Evolutionary conservation across 2,113 vertebrate species (phyloP).

Genomic region (Sterrhoptilus dennistouni): DNA sequence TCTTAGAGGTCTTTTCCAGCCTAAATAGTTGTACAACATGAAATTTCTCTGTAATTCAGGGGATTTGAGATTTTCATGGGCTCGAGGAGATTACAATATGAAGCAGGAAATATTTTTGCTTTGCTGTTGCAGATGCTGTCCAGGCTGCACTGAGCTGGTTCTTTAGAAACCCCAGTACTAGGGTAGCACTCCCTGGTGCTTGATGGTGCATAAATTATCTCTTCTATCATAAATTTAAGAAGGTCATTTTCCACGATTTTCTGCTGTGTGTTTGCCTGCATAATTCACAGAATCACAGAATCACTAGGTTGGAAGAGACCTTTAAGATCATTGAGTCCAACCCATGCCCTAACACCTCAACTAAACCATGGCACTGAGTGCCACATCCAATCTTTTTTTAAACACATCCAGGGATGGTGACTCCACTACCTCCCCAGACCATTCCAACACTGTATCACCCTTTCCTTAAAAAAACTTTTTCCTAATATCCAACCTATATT

Average conservation of each 20-base stretch:
- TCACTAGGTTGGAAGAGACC: background rate
- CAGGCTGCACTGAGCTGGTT: background rate
- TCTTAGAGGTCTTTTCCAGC: background rate
- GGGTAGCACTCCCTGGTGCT: background rate
- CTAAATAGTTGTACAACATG: background rate
- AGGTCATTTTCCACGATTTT: rapidly evolving
- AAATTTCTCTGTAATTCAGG: background rate
- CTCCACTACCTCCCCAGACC: background rate
- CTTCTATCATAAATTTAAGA: background rate
- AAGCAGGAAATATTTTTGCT: background rate
- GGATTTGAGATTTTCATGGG: background rate
- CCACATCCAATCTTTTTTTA: too few relatives aligned
- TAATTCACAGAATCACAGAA: background rate
- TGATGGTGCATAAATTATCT: background rate
- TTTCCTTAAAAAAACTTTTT: background rate
- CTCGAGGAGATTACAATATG: rapidly evolving
- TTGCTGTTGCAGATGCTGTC: background rate
- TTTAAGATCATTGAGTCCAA: background rate
- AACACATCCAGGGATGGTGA: background rate
- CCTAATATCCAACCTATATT: background rate
- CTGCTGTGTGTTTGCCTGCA: rapidly evolving
- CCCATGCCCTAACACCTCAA: background rate
- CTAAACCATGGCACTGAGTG: rapidly evolving
- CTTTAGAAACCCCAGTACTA: background rate
- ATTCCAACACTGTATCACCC: too few relatives aligned